phyloP scores from a whole-genome alignment of 1,140 invertebrate genomes.

The Proctacanthus coquilletti region DNA sequence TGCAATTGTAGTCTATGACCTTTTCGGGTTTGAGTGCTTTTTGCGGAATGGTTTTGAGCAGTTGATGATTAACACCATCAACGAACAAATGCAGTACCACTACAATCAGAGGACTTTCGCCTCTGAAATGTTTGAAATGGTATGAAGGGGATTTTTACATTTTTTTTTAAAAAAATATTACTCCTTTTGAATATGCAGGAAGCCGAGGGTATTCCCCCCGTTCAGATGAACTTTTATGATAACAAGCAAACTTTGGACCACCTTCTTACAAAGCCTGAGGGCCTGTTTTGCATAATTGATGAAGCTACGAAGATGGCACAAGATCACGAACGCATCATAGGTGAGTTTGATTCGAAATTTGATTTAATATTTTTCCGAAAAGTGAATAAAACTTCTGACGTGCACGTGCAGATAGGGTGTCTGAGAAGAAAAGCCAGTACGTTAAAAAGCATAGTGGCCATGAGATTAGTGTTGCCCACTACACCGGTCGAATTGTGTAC shows the following conservation, averaged over 20 bases:
- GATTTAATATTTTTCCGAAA: background rate
- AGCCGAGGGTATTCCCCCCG: conserved; percentile 63
- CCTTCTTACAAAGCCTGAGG: conserved; percentile 65
- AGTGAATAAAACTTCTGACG: background rate
- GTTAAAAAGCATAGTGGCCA: conserved; percentile 44
- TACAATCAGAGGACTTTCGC: conserved; percentile 77
- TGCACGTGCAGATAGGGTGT: conserved; percentile 34
- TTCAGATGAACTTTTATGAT: conserved; percentile 62
- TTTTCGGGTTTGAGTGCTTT: conserved; percentile 85
- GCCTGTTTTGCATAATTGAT: conserved; percentile 75
- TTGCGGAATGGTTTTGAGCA: conserved; percentile 73
- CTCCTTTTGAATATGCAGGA: conserved; percentile 31
- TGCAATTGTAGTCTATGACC: conserved; percentile 63
- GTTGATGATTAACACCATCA: conserved; percentile 73
- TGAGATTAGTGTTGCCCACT: conserved; percentile 68
- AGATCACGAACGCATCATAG: conserved; percentile 39
- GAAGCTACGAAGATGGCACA: conserved; percentile 57
- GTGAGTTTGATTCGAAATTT: conserved; percentile 16
- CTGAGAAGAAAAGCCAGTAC: conserved; percentile 37
- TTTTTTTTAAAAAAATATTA: background rate
- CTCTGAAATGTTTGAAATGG: conserved; percentile 80
- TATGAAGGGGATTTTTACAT: conserved; percentile 17
- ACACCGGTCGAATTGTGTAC: conserved; percentile 69
- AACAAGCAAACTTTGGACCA: conserved; percentile 77
- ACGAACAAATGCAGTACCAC: conserved; percentile 77